A percentile compares a stretch with the other conserved stretches of the same genome.
Conservation (phyloP, 2,888 invertebrate species). For the Acrobasis suavella region DNA sequence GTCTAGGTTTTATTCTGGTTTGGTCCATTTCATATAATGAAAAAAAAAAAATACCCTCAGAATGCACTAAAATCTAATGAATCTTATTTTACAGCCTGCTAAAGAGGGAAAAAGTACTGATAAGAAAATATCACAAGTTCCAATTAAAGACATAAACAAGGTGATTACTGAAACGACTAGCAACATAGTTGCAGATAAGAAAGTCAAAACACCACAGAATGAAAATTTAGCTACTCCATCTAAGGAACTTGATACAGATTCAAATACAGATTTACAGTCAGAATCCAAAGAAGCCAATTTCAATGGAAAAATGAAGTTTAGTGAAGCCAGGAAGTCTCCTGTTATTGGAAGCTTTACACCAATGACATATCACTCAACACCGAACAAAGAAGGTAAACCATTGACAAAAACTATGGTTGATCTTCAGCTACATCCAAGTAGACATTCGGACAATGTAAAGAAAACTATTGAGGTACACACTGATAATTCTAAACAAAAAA, state of each 20-base stretch:
- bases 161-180: conserved; percentile 49
- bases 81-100: conserved; percentile 56
- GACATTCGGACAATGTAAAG: conserved; percentile 72
- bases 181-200: conserved; percentile 53
- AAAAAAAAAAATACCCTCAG: no score
- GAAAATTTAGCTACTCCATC: conserved; percentile 39
- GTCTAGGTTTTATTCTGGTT: no score
- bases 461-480: conserved; percentile 77
- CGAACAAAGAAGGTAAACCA: conserved; percentile 73
- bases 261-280: conserved; percentile 42
- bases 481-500: conserved; percentile 57
- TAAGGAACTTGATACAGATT: conserved; percentile 44
- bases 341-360: conserved; percentile 67
- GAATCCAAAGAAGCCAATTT: conserved; percentile 62
- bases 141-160: conserved; percentile 60
- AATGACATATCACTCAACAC: conserved; percentile 74
- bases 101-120: conserved; percentile 50
- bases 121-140: conserved; percentile 55
- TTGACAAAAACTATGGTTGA: conserved; percentile 76
- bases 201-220: conserved; percentile 43
- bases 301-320: conserved; percentile 69
- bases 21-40: no score
- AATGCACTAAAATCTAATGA: not conserved
- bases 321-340: conserved; percentile 71
- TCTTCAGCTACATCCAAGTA: conserved; percentile 67